A percentile compares a stretch with the other conserved stretches of the same genome.
Conservation (phyloP, 2,888 invertebrate genomes). For the Lasioglossum marginatum region DNA sequence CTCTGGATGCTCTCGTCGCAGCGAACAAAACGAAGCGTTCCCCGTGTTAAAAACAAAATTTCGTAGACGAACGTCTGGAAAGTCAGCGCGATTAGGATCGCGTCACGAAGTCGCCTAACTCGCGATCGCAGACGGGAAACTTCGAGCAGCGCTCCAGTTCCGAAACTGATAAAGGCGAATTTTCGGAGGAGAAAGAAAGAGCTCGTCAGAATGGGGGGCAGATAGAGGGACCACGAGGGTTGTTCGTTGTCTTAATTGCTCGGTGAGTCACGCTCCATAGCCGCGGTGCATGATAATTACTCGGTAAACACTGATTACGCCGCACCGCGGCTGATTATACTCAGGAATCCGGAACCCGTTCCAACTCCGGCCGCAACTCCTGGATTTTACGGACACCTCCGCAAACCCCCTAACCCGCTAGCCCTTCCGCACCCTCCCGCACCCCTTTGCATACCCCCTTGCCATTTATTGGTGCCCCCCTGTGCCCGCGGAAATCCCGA, state of each 20-base stretch:
- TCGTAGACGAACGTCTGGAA: not conserved
- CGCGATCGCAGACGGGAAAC: not conserved
- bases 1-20: too few relatives aligned
- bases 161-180: not conserved
- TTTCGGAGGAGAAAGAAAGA: not conserved
- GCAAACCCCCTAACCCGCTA: not conserved
- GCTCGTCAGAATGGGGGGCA: not conserved
- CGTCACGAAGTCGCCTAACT: not conserved
- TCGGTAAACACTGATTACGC: slow-evolving; percentile 69
- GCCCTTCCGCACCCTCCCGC: not conserved
- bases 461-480: not conserved
- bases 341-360: slow-evolving; percentile 63
- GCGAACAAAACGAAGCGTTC: too few relatives aligned
- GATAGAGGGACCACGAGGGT: not conserved
- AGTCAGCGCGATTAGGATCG: not conserved
- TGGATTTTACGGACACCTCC: slow-evolving; percentile 51
- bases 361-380: slow-evolving; percentile 35
- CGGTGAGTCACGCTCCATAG: slow-evolving; percentile 42
- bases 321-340: slow-evolving; percentile 61
- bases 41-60: not conserved
- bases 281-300: slow-evolving; percentile 59
- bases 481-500: slow-evolving; percentile 67
- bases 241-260: slow-evolving; percentile 66
- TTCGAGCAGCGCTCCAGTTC: not conserved
- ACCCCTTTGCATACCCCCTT: not conserved